phyloP scores from a whole-genome alignment of 2,797 vertebrate species.

The Aphelocoma californica region DNA sequence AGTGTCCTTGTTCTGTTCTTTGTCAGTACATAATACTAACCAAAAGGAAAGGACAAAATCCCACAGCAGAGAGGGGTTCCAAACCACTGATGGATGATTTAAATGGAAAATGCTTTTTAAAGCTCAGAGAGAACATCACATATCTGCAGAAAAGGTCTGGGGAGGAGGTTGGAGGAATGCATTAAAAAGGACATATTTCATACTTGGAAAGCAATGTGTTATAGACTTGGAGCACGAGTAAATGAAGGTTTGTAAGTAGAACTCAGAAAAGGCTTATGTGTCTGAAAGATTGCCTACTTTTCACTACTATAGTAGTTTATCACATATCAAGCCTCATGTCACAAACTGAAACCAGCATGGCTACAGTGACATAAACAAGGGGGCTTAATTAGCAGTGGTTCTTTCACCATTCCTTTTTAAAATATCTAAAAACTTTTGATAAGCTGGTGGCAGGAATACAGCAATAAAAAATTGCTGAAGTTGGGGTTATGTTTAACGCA shows the following conservation, averaged over 20 bases:
- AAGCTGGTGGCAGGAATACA: neutral
- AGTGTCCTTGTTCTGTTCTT: constrained; percentile 70
- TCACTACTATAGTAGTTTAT: neutral
- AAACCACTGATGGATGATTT: constrained; percentile 20
- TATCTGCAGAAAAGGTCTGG: neutral
- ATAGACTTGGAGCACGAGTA: neutral
- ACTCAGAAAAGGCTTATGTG: neutral
- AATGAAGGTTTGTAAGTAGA: neutral
- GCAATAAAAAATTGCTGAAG: neutral
- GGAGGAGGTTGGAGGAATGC: neutral
- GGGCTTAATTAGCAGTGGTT: neutral
- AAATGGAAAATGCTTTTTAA: constrained; percentile 33
- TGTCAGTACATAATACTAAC: constrained; percentile 1
- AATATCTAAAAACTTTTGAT: neutral
- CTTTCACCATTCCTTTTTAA: neutral
- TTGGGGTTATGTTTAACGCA: neutral
- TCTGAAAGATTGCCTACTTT: neutral
- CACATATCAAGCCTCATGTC: neutral
- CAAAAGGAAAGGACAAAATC: constrained; percentile 36
- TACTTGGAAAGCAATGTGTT: neutral
- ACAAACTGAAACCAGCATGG: neutral
- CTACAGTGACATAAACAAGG: neutral
- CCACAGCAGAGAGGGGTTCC: neutral
- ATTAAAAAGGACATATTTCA: neutral
- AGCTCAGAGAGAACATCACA: neutral